Evolutionary conservation across 2,113 vertebrate species (phyloP).

Genomic region (Martes martes): DNA sequence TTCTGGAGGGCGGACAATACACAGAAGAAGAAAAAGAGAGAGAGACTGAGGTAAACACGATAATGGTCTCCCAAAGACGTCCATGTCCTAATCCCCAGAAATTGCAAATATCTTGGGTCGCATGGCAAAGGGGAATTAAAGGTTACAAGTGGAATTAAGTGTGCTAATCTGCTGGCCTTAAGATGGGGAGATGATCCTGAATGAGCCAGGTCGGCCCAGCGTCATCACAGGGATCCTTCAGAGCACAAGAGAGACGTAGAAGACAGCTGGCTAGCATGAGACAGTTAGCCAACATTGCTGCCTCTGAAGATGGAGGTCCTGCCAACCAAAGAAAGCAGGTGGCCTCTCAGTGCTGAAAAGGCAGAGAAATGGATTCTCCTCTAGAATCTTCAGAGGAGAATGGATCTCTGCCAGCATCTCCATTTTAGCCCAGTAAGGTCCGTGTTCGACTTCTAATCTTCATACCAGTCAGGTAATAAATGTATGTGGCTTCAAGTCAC

Average conservation of each 20-base stretch:
- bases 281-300: not conserved
- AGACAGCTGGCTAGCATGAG: not conserved
- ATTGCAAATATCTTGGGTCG: not conserved
- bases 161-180: not conserved
- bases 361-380: not conserved
- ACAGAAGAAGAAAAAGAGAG: not conserved
- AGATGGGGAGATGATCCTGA: not conserved
- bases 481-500: not conserved
- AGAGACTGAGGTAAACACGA: not conserved
- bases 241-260: not conserved
- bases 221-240: not conserved
- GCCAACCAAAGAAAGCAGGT: not conserved
- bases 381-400: not conserved
- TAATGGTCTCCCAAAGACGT: not conserved
- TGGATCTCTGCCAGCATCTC: not conserved
- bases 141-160: not conserved
- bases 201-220: not conserved
- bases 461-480: not conserved
- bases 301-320: not conserved
- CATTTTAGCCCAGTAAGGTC: not conserved
- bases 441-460: not conserved
- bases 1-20: not conserved
- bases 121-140: not conserved
- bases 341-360: not conserved
- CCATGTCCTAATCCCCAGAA: not conserved